A percentile compares a stretch with the other conserved stretches of the same genome.
Evolutionary conservation across 92 coral and sea anemone genomes (phyloP).

Genomic region (Zoanthus solanderi): DNA sequence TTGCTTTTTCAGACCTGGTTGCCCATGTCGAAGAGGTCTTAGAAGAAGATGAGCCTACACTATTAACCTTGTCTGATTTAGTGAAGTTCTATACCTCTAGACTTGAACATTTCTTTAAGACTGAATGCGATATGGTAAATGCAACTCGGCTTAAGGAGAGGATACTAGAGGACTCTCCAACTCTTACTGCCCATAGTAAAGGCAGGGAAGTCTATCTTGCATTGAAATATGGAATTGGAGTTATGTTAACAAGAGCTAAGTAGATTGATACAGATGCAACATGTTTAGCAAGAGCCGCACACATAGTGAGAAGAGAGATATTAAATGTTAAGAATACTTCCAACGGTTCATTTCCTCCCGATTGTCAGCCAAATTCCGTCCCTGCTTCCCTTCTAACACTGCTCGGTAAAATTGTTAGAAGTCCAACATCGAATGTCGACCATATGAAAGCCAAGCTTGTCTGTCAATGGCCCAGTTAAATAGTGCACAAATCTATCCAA

Average conservation of each 20-base stretch:
- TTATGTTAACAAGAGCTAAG: too few relatives aligned
- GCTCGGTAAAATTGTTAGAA: conserved; percentile 58
- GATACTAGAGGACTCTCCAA: conserved; percentile 64
- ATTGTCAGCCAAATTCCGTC: conserved; percentile 55
- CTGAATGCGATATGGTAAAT: not conserved
- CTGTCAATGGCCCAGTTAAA: conserved; percentile 67
- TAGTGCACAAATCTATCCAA: conserved; percentile 59
- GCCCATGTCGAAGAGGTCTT: conserved; percentile 36
- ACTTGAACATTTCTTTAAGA: not conserved
- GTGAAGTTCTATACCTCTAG: not conserved
- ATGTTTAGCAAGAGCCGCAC: conserved; percentile 43
- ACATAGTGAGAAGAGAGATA: conserved; percentile 38
- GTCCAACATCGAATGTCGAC: conserved; percentile 50
- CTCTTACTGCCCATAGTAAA: conserved; percentile 67
- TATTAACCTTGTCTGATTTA: conserved; percentile 64
- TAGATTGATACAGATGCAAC: conserved; percentile 50
- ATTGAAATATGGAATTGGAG: conserved; percentile 67
- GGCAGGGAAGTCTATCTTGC: conserved; percentile 66
- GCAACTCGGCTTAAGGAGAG: conserved; percentile 71
- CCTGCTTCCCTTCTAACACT: conserved; percentile 60
- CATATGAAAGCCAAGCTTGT: conserved; percentile 66
- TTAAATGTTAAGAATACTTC: not conserved
- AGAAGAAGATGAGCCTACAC: conserved; percentile 29
- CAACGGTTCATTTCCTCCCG: conserved; percentile 31
- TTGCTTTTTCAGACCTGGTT: conserved; percentile 71